phyloP scores from a whole-genome alignment of 2,888 invertebrate species.

The Pollenia labialis region DNA sequence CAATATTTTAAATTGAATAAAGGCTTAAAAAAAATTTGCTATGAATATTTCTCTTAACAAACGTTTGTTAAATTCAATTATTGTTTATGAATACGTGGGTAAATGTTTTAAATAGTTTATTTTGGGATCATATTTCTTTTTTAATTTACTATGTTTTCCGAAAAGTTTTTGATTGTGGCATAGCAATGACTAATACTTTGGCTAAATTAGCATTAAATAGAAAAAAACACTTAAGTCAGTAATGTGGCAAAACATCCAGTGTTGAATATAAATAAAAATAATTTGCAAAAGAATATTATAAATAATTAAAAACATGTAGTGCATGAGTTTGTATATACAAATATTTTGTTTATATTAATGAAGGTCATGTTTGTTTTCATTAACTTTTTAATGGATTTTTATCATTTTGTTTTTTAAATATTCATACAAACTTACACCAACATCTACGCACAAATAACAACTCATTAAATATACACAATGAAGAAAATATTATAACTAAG shows the following conservation, averaged over 20 bases:
- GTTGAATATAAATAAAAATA: slow-evolving; percentile 33
- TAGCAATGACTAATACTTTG: background rate
- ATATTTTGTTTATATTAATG: slow-evolving; percentile 52
- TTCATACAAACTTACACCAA: background rate
- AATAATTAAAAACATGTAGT: slow-evolving; percentile 20
- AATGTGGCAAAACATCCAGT: background rate
- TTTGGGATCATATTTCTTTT: too few species aligned
- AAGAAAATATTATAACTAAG: background rate
- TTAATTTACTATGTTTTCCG: too few species aligned
- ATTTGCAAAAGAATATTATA: slow-evolving; percentile 1
- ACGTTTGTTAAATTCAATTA: too few species aligned
- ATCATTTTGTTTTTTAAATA: background rate
- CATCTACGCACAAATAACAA: background rate
- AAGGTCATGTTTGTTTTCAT: slow-evolving; percentile 66
- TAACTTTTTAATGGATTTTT: slow-evolving; percentile 11
- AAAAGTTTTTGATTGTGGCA: background rate
- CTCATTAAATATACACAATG: slow-evolving; percentile 13
- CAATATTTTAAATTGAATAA: too few species aligned
- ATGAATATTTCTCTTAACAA: too few species aligned
- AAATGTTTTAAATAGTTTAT: too few species aligned
- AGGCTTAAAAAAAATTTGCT: too few species aligned
- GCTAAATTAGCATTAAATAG: slow-evolving; percentile 19
- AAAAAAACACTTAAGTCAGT: background rate
- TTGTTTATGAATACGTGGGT: too few species aligned
- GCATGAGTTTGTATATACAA: background rate